Percentiles rank a stretch among this genome's conserved stretches.
Evolutionary conservation across 2,888 invertebrate species (phyloP).

Genomic region (Ischnus inquisitorius): DNA sequence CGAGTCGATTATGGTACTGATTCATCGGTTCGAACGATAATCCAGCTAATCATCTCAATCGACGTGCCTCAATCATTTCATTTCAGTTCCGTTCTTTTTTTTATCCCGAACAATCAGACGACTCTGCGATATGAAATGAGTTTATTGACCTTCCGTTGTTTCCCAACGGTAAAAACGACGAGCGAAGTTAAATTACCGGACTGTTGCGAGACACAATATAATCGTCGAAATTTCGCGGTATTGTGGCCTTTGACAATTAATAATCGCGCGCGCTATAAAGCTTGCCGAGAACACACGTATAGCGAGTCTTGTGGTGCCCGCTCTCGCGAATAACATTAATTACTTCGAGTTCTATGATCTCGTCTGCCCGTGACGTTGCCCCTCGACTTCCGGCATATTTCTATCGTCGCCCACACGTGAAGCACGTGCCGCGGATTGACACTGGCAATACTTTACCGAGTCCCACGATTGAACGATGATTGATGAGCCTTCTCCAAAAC

Average conservation of each 20-base stretch:
- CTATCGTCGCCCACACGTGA: slow-evolving; percentile 24
- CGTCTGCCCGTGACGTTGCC: slow-evolving; percentile 56
- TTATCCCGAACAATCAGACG: slow-evolving; percentile 12
- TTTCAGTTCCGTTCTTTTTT: neutral
- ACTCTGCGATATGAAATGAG: slow-evolving; percentile 24
- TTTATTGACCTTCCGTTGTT: slow-evolving; percentile 46
- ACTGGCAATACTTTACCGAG: slow-evolving; percentile 24
- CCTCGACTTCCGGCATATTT: slow-evolving; percentile 54
- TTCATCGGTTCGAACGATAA: slow-evolving; percentile 41
- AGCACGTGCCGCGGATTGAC: slow-evolving; percentile 55
- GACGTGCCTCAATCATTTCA: neutral
- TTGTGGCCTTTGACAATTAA: slow-evolving; percentile 30
- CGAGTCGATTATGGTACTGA: slow-evolving; percentile 57
- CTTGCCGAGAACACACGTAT: slow-evolving; percentile 7
- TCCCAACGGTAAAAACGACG: slow-evolving; percentile 26
- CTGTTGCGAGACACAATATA: slow-evolving; percentile 19
- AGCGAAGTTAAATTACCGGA: slow-evolving; percentile 18
- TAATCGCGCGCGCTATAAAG: slow-evolving; percentile 17
- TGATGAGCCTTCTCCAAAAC: slow-evolving; percentile 17
- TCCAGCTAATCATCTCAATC: slow-evolving; percentile 34
- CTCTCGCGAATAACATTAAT: slow-evolving; percentile 50
- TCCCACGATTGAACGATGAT: slow-evolving; percentile 7
- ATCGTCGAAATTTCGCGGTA: slow-evolving; percentile 28
- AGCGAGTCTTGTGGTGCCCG: slow-evolving; percentile 11
- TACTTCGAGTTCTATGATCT: slow-evolving; percentile 61